These are phyloP conservation scores for Crotalus viridis DNA, from an alignment of 2,113 vertebrate genomes.

Conservation along the genomic window DNA sequence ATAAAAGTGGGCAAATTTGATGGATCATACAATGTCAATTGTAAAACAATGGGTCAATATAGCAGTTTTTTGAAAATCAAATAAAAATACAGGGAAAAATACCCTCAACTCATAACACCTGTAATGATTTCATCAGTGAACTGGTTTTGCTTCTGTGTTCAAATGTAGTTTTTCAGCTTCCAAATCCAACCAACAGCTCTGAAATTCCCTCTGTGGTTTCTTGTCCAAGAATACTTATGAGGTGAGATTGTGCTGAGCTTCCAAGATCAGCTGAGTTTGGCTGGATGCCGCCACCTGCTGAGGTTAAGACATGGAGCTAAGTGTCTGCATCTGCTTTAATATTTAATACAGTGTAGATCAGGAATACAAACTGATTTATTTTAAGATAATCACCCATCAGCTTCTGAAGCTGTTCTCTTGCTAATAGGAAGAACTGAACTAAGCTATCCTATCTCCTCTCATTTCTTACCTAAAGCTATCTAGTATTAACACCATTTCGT, in stretches of 20 bases:
- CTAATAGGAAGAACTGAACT: background rate
- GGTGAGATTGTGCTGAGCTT: background rate
- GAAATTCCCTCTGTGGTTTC: background rate
- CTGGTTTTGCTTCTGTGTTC: background rate
- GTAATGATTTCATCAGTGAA: background rate
- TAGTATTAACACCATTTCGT: slow-evolving; percentile 33
- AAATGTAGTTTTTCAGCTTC: background rate
- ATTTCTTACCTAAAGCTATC: slow-evolving; percentile 30
- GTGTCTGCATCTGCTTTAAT: background rate
- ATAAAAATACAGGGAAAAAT: background rate
- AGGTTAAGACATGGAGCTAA: background rate
- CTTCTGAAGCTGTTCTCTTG: background rate
- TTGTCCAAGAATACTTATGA: background rate
- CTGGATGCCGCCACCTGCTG: background rate
- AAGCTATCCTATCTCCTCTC: background rate
- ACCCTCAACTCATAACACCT: background rate
- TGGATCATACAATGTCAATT: background rate
- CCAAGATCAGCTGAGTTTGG: background rate
- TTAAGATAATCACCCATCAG: background rate
- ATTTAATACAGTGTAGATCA: background rate
- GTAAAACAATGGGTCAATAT: background rate
- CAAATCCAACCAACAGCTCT: background rate
- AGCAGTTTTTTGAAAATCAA: background rate
- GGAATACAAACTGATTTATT: background rate
- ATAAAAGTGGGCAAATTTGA: background rate